A percentile compares a stretch with the other conserved stretches of the same genome.
Evolutionary conservation across 2,797 vertebrate genomes (phyloP).

Genomic region (Lepilemur ruficaudatus): DNA sequence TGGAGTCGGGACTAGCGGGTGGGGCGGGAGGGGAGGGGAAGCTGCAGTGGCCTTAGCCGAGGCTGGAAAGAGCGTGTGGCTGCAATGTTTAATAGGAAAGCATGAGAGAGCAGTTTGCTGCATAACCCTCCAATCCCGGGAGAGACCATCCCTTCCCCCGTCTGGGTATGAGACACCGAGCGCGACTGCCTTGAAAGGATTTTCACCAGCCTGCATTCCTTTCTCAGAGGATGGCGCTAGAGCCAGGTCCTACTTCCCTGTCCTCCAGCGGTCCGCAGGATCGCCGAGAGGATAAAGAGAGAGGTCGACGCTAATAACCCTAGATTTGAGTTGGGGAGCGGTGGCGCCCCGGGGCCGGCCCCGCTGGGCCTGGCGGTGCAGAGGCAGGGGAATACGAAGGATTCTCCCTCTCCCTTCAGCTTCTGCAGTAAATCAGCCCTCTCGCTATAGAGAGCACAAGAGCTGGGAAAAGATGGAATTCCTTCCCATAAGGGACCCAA

Average conservation of each 20-base stretch:
- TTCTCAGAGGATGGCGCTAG: neutral
- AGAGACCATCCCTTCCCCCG: neutral
- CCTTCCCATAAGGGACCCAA: neutral
- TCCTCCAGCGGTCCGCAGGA: neutral
- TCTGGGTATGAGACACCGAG: neutral
- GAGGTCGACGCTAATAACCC: neutral
- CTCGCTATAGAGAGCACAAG: neutral
- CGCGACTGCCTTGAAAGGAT: neutral
- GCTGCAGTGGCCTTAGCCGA: slow-evolving; percentile 31
- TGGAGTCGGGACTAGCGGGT: neutral
- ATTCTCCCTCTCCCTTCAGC: neutral
- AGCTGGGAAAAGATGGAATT: neutral
- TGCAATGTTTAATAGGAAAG: neutral
- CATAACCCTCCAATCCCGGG: neutral
- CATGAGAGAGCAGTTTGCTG: slow-evolving; percentile 21
- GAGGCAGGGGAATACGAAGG: neutral
- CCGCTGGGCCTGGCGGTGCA: neutral
- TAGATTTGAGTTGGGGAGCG: neutral
- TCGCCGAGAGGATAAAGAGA: neutral
- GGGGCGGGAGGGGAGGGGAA: neutral
- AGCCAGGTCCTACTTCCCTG: neutral
- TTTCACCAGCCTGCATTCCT: neutral
- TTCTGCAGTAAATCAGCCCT: slow-evolving; percentile 38
- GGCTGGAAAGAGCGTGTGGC: neutral
- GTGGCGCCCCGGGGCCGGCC: neutral